Evolutionary conservation across 2,888 invertebrate genomes (phyloP), one percentile per base, ranked within the genome.

Genomic region (Thelaira solivaga): DNA sequence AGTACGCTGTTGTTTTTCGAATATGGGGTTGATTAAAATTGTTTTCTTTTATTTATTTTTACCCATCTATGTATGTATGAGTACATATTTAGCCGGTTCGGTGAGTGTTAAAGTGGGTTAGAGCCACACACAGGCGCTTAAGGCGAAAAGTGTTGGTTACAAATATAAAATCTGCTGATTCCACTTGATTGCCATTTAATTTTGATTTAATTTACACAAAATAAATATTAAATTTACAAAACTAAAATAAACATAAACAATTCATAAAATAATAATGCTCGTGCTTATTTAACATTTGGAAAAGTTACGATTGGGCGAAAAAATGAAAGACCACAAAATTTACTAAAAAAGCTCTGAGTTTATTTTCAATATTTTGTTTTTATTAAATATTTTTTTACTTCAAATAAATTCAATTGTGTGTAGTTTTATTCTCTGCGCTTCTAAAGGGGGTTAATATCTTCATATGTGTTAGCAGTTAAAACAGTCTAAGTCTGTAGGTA

Each of bases 111-210:
- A n/a, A n/a, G n/a, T n/a, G n/a, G n/a, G n/a, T n/a, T n/a, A n/a
- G n/a, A n/a, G 24, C n/a, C 24, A 18, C 18, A 51, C 43, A 45
- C 57, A 34, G 6, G 36, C 61, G 53, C 74, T 61, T 45, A 39
- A 45, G 67, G 67, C 45, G 47, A 61, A 59, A 77, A 49, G 62
- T 73, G 61, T 74, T 78, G 69, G 69, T 78, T 64, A 64, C 62
- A 62, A 67, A 61, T 69, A 74, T 53, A 84, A 88, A 88, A 88
- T 88, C 88, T 88, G 86, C 88, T 88, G 89, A 88, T 88, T 88
- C 88, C 88, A 88, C 86, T 85, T 88, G 87, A 88, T 87, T 88
- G 89, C 87, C 87, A 84, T 86, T 87, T 85, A 87, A 88, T 87
- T 88, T 88, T 65, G 84, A 86, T 85, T 86, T 87, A 85, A 85